Conservation (phyloP, 2,113 vertebrate genomes). For the Apodemus sylvaticus region DNA sequence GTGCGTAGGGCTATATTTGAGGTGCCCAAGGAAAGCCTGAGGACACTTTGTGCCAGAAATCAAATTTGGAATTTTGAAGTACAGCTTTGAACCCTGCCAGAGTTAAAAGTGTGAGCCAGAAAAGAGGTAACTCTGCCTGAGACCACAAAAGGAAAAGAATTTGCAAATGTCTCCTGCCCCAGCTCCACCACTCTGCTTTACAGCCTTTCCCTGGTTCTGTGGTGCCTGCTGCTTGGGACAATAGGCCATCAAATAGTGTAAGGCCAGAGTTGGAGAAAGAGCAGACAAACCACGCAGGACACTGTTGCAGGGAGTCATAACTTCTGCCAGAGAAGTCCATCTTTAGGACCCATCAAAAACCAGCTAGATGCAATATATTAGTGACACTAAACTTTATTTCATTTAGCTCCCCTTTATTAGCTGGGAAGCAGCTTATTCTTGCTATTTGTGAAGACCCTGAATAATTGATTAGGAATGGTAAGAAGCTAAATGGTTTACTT, state of each 20-base stretch:
- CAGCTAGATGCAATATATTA: background rate
- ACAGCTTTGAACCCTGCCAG: slow-evolving; percentile 60
- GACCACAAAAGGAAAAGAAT: slow-evolving; percentile 76
- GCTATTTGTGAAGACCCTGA: background rate
- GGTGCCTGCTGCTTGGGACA: background rate
- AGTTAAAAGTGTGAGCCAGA: slow-evolving; percentile 36
- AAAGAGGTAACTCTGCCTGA: slow-evolving; percentile 41
- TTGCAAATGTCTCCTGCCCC: slow-evolving; percentile 64
- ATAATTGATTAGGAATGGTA: background rate
- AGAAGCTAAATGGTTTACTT: background rate
- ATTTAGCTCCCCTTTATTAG: background rate
- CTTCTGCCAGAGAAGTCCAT: background rate
- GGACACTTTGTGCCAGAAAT: slow-evolving; percentile 43
- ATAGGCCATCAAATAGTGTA: slow-evolving; percentile 19
- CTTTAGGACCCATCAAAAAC: background rate
- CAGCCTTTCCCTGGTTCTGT: background rate
- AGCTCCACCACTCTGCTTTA: slow-evolving; percentile 34
- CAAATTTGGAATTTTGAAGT: slow-evolving; percentile 57
- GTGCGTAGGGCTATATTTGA: slow-evolving; percentile 44
- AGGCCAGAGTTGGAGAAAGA: slow-evolving; percentile 29
- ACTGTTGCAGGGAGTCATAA: background rate
- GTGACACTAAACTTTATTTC: background rate
- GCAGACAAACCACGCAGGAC: background rate
- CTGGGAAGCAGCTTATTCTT: background rate
- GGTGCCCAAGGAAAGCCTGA: slow-evolving; percentile 15